Evolutionary conservation across 2,113 vertebrate species (phyloP), one percentile per base, ranked within the genome.

Genomic region (Colossoma macropomum): DNA sequence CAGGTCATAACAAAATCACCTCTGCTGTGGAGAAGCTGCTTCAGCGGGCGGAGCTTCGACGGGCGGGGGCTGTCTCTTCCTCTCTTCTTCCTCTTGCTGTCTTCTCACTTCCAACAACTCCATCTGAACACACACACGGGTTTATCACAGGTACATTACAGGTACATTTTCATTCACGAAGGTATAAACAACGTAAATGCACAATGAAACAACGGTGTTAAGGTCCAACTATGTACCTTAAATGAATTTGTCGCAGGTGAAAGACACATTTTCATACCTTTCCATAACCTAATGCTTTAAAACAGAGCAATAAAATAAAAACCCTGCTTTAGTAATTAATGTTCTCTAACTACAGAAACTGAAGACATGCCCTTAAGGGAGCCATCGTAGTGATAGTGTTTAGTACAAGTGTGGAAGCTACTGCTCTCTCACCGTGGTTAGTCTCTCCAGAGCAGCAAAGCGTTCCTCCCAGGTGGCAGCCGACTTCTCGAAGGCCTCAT

Each of bases 381-480:
- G 3, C 17, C 50, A 17, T 2, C 4, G 4, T 1, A 17, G 4
- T 52, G 16, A 17, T 1, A 52, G 45, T 15, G 1, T 15, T 15
- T 1, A 9, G 2, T 68, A 15, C 4, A 21, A 30, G 4, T 68
- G 19, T 38, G 34, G n/a, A 27, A 62, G 10, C 59, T 34, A 41
- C 32, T 56, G 27, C 56, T 34, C 15, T 60, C 95, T 92, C 79
- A 99, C 97, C 84, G 97, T 99, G 0, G 97, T 99, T 90, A 98
- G 94, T 83, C 97, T 92, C 87, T 99, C 97, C 90, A 99, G 92
- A 0, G 97, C 97, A 0, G 97, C 95, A 92, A 99, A 99, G 13
- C 97, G 94, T 85, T 99, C 97, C 5, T 99, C 97, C 97, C 97
- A 99, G 63, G 97, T 99, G 8, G 97, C 97, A 8, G 97, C 97